Evolutionary conservation across 2,113 vertebrate genomes (phyloP).

Genomic region (Coturnix japonica): DNA sequence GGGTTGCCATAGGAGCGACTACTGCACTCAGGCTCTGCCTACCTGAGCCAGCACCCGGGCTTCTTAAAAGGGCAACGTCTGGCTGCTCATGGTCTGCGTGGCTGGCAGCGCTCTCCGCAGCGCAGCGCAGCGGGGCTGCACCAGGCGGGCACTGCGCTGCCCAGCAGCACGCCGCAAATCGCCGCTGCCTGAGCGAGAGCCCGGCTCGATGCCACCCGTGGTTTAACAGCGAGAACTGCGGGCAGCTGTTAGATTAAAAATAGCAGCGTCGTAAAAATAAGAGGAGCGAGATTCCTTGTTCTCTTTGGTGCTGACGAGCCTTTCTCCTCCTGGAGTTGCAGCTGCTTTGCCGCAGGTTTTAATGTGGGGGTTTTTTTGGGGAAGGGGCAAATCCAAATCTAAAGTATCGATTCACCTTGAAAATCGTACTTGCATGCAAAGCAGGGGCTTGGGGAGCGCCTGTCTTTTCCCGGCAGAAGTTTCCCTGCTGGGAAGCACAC

Average conservation of each 20-base stretch:
- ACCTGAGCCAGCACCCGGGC: slow-evolving; percentile 81
- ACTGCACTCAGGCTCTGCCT: slow-evolving; percentile 88
- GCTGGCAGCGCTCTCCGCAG: not conserved
- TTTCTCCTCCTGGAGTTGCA: not conserved
- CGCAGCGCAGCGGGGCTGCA: not conserved
- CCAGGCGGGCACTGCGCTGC: not conserved
- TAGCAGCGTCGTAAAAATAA: not conserved
- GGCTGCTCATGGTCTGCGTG: not conserved
- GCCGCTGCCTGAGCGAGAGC: not conserved
- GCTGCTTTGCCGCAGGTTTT: not conserved
- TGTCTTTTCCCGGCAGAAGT: not conserved
- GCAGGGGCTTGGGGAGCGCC: not conserved
- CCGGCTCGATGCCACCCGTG: accelerated
- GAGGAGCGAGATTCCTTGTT: not conserved
- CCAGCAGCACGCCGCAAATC: not conserved
- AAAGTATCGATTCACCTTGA: slow-evolving; percentile 49
- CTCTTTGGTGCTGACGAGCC: not conserved
- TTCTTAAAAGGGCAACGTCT: slow-evolving; percentile 85
- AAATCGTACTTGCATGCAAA: slow-evolving; percentile 3
- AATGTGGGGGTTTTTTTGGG: not conserved
- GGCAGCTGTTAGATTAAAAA: not conserved
- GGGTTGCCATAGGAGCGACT: slow-evolving; percentile 96
- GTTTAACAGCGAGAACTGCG: not conserved
- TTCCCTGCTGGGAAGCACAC: not conserved
- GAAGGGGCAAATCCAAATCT: not conserved